Base-by-base conservation (phyloP, 2,888 invertebrate genomes). In the Lithophane semibrunnea region DNA sequence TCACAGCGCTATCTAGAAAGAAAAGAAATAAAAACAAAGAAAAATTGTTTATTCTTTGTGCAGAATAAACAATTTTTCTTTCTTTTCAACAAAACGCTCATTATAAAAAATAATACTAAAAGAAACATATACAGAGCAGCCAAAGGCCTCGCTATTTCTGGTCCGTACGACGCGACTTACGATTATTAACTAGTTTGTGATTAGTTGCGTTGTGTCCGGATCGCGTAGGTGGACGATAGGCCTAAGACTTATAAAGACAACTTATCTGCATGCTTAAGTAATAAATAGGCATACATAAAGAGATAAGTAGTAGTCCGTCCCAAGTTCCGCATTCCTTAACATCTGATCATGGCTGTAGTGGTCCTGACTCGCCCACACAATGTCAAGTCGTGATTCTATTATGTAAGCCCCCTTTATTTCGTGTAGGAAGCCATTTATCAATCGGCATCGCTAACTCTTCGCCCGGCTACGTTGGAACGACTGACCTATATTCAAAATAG, bases 361-460 rank as follows among this genome's bases (percentile, higher is more conserved):
- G 79, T 66, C 64, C 84, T 79, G 60, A 68, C 49, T 21, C 37
- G 42, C 64, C 74, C 77, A 80, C 84, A 79, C 80, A 73, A 83
- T 75, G 82, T 88, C 87, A 84, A 81, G 82, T 84, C 76, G 79
- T 82, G 84, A 82, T 84, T 80, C 83, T 76, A 83, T 90, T 88
- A 89, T 86, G 69, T 82, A 72, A 75, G 79, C 65, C 73, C 79
- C 73, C 77, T 86, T 77, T 83, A 84, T 81, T 85, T 79, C 68
- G 79, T 29, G 60, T 73, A 82, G 68, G 76, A 85, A 83, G 60
- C 73, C 83, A 89, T 89, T 83, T 78, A 84, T 88, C 89, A 88
- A 86, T 80, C 69, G 78, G 58, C 65, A 71, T 78, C 49, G 24
- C 47, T 49, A 44, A 24, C 69, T 76, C 61, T 42, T 73, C 54